Evolutionary conservation across 1,140 invertebrate species (phyloP).

Genomic region (Drosophila truncata): DNA sequence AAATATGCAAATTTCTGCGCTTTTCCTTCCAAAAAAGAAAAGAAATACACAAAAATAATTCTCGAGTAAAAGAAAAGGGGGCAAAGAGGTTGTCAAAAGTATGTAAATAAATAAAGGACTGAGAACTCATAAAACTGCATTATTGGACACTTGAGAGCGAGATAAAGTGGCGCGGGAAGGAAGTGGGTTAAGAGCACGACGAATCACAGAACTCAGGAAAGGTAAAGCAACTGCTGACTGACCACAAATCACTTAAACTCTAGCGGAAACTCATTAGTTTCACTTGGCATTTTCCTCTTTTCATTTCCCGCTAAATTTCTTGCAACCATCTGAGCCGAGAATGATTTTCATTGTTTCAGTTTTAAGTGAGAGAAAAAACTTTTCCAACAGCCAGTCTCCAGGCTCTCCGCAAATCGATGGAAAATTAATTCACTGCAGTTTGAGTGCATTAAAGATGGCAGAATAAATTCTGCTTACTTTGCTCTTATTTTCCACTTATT

Average conservation of each 20-base stretch:
- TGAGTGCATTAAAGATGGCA: slow-evolving; percentile 25
- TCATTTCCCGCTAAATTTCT: slow-evolving; percentile 17
- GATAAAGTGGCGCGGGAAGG: slow-evolving; percentile 15
- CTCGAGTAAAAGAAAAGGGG: slow-evolving; percentile 9
- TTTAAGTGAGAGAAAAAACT: slow-evolving; percentile 16
- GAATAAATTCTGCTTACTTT: slow-evolving; percentile 20
- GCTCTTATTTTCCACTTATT: slow-evolving; percentile 32
- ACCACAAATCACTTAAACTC: slow-evolving; percentile 72
- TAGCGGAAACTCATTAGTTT: slow-evolving; percentile 74
- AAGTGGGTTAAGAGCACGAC: slow-evolving; percentile 1
- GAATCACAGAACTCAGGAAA: slow-evolving; percentile 16
- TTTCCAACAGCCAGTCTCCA: not conserved
- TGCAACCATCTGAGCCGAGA: slow-evolving; percentile 30
- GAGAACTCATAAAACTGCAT: slow-evolving; percentile 69
- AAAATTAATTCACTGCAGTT: slow-evolving; percentile 45
- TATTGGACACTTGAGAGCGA: slow-evolving; percentile 46
- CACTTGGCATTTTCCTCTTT: slow-evolving; percentile 22
- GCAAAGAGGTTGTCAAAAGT: slow-evolving; percentile 34
- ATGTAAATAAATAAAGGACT: slow-evolving; percentile 46
- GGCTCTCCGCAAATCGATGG: slow-evolving; percentile 29
- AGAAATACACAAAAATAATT: slow-evolving; percentile 41
- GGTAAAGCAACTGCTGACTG: slow-evolving; percentile 21
- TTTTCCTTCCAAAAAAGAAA: slow-evolving; percentile 15
- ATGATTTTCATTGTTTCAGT: slow-evolving; percentile 27
- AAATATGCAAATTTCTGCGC: slow-evolving; percentile 77